Base-by-base conservation (phyloP, 2,797 vertebrate genomes). In the Cossypha heuglini region DNA sequence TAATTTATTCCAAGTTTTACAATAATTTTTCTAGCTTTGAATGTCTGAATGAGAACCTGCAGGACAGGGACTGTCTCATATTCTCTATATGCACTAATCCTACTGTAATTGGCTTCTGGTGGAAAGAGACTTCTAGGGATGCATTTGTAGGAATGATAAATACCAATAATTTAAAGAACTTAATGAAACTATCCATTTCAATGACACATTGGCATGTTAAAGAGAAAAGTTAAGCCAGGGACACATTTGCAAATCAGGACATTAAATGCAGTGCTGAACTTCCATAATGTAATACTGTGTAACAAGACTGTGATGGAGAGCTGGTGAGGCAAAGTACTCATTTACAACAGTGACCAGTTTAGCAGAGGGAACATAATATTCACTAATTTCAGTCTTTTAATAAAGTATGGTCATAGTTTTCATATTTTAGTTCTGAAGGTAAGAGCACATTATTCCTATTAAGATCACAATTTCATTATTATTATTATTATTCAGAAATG, bases 111-210 rank as follows among this genome's bases (percentile, higher is more conserved):
- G 38, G 13, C 9, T 73, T 79, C 28, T 51, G 28, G 31, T 13
- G 64, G 76, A 83, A 80, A 74, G 18, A 45, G 8, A 68, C 16
- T 91, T 81, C 28, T 31, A 66, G 16, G 22, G 35, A 63, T 75
- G 11, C 21, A 43, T 73, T 87, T 62, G 62, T 62, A 66, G 66
- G 33, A 87, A 81, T 85, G 69, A 94, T 59, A 92, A 96, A 96
- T 72, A 84, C 11, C 40, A 84, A 91, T 85, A 91, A 80, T 91
- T 91, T 85, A 73, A 90, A 58, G 42, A 84, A 73, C 26, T 69
- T 93, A 90, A 92, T 94, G 42, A 94, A 93, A 90, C 66, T 71
- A 94, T 92, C 71, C 6, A 43, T 95, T 94, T 93, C 63, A 82
- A 68, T 94, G 89, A 95, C 72, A 25, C 71, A 93, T 84, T 25